phyloP scores from a whole-genome alignment of 2,113 vertebrate species.

The Pelmatolapia mariae region DNA sequence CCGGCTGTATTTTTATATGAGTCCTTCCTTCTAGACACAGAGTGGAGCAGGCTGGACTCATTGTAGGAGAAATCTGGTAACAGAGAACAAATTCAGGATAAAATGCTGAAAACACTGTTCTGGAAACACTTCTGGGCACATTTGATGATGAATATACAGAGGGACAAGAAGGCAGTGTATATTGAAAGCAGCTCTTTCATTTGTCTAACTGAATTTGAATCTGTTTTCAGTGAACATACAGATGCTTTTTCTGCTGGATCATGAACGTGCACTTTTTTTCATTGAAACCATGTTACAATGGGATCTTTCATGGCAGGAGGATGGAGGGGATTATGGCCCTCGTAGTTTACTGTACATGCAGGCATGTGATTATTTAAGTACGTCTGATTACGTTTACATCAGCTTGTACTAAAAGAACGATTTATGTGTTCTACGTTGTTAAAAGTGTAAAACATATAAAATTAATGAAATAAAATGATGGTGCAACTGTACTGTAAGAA shows the following conservation, averaged over 20 bases:
- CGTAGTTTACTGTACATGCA: neutral
- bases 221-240: neutral
- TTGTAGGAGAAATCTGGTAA: neutral
- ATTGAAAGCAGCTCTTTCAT: neutral
- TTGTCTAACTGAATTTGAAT: neutral
- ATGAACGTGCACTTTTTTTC: neutral
- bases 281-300: neutral
- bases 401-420: neutral
- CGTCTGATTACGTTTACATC: neutral
- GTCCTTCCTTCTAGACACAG: neutral
- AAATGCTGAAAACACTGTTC: neutral
- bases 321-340: accelerated
- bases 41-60: neutral
- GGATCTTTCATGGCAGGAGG: neutral
- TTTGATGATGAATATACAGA: neutral
- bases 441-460: neutral
- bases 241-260: neutral
- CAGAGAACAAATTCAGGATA: neutral
- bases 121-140: neutral
- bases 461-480: neutral
- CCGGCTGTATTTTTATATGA: accelerated
- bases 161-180: accelerated
- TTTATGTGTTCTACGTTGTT: neutral
- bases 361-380: neutral
- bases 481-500: neutral